These are phyloP conservation scores for Anadara kagoshimensis DNA, from an alignment of 1,140 invertebrate genomes.

Conservation along the genomic window DNA sequence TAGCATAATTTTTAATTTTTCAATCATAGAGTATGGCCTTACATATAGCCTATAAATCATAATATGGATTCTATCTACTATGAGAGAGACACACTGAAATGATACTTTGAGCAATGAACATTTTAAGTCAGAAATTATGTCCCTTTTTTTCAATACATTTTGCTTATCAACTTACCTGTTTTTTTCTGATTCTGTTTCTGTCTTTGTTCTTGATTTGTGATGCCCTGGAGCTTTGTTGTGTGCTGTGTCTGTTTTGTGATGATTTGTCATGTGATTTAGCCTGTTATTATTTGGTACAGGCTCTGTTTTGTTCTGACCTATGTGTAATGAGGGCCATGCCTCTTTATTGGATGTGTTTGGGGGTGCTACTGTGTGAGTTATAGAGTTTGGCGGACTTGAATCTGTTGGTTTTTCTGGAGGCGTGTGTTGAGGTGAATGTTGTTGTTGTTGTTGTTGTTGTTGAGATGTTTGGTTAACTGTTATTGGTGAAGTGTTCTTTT, in stretches of 20 bases:
- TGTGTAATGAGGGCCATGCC: constrained; percentile 54
- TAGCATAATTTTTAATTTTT: too few relatives aligned
- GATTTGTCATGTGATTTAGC: constrained; percentile 10
- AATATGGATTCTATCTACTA: too few relatives aligned
- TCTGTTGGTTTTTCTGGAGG: constrained; percentile 27
- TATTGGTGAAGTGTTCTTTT: constrained; percentile 60
- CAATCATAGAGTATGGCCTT: too few relatives aligned
- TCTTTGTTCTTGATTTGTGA: constrained; percentile 39
- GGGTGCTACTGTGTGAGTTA: neutral
- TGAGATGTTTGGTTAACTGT: constrained; percentile 22
- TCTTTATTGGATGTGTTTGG: constrained; percentile 40
- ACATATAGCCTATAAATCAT: too few relatives aligned
- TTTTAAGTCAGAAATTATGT: too few relatives aligned
- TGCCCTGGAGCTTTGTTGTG: neutral
- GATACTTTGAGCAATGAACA: too few relatives aligned
- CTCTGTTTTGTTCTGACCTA: constrained; percentile 18
- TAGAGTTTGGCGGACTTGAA: constrained; percentile 3
- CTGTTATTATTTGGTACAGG: constrained; percentile 21
- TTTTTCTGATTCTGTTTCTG: constrained; percentile 29
- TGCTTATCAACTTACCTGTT: constrained; percentile 20
- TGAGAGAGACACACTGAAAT: too few relatives aligned
- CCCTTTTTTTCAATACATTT: too few relatives aligned
- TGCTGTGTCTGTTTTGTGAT: constrained; percentile 29
- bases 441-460: constrained; percentile 23
- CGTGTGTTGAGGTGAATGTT: constrained; percentile 34